Evolutionary conservation across 2,888 invertebrate genomes (phyloP), one percentile per base, ranked within the genome.

Genomic region (Aradus depressus): DNA sequence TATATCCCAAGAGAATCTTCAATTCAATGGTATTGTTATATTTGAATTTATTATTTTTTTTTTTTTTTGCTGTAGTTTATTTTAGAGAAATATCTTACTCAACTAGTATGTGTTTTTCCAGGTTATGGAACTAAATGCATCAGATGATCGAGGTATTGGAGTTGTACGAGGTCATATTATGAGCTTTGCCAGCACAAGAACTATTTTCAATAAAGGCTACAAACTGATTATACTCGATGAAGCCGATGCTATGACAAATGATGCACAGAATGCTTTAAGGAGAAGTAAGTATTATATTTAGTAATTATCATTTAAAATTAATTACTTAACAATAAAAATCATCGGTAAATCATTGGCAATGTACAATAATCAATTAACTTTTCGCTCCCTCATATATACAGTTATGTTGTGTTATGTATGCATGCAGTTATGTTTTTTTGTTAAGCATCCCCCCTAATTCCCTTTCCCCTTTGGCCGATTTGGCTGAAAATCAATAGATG

Each of bases 221-320:
- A 98, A 98, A 67, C 70, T 98, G 32, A 89, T 98, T 35, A 95
- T 98, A 59, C 72, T 98, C 19, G 97, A 98, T 75, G 97, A 98
- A 74, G 97, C 97, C 0, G 97, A 98, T 75, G 93, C 96, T 0
- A 98, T 98, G 97, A 99, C 97, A 1, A 87, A 88, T 68, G 98
- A 99, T 77, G 98, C 98, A 1, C 98, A 99, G 67, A 99, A 97
- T 76, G 97, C 98, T 23, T 73, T 96, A 1, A 75, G 95, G 60
- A 79, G 93, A 76, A 90, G 88, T 89, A 73, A 76, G 77, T 71
- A 16, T 45, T 45, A 34, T 34, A 28, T 6, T 28, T 28, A 10
- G 6, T 10, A 10, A 28, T 51, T 53, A 51, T 31, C 47, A 44
- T 43, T 32, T 37, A 37, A 16, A 16, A 10, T 37, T n/a, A 37